Percentiles rank a stretch among this genome's conserved stretches.
These are phyloP conservation scores for Steinernema khuongi DNA, from an alignment of 1,140 invertebrate genomes.

Conservation along the genomic window DNA sequence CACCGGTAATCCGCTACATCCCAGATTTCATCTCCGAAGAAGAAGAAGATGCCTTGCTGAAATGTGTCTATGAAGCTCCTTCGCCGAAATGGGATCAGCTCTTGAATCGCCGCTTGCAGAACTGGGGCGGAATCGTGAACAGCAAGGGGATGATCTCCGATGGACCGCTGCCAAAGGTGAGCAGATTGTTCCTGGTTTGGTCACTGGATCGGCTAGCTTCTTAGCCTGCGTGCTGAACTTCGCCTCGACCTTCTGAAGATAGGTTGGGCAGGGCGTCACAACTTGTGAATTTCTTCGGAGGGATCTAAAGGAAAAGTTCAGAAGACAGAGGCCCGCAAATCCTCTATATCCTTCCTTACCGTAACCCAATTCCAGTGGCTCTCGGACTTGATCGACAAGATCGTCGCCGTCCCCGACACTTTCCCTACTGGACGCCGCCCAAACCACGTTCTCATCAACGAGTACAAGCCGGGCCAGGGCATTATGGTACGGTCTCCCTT, in stretches of 20 bases:
- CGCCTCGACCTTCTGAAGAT: neutral
- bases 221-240: neutral
- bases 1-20: conserved; percentile 75
- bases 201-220: no score
- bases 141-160: conserved; percentile 42
- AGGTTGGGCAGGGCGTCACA: neutral
- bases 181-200: neutral
- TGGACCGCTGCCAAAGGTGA: conserved; percentile 44
- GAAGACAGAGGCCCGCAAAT: no score
- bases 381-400: conserved; percentile 69
- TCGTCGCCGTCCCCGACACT: conserved; percentile 67
- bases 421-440: conserved; percentile 71
- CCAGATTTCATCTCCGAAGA: conserved; percentile 78
- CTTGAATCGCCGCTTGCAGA: conserved; percentile 80
- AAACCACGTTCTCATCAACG: conserved; percentile 93
- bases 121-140: conserved; percentile 71
- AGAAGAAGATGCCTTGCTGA: conserved; percentile 72
- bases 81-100: conserved; percentile 93
- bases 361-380: conserved; percentile 70
- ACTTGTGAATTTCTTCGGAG: no score
- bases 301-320: no score
- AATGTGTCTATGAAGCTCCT: conserved; percentile 71
- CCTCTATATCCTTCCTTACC: no score
- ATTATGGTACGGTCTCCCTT: conserved; percentile 68
- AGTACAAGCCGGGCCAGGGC: conserved; percentile 85